Conservation (phyloP, 2,113 vertebrate genomes). For the Cichladusa arquata region DNA sequence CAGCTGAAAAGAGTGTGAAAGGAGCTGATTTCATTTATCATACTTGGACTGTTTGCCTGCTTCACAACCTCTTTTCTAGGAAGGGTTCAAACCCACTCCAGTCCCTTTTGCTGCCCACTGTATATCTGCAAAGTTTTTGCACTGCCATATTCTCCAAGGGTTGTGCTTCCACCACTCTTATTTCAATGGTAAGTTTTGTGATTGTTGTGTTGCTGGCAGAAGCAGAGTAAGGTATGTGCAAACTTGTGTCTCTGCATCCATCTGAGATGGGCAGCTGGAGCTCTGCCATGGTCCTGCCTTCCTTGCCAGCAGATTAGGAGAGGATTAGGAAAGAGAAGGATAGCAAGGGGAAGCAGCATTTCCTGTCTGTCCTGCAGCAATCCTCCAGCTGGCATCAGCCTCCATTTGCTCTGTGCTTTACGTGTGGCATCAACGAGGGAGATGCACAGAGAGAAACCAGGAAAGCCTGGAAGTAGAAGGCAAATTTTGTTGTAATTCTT, state of each 20-base stretch:
- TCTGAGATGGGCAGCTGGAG: background rate
- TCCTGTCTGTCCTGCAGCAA: background rate
- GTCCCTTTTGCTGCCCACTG: background rate
- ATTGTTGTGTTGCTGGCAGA: background rate
- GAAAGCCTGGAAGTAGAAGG: background rate
- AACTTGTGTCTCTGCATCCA: background rate
- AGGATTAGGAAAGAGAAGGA: slow-evolving; percentile 7
- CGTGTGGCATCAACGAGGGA: background rate
- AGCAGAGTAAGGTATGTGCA: background rate
- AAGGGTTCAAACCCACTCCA: background rate
- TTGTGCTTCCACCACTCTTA: background rate
- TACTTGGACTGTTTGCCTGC: background rate
- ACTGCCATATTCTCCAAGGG: too few relatives aligned
- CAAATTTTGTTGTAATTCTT: background rate
- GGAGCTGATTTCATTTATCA: background rate
- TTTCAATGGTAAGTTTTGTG: background rate
- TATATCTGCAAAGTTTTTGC: background rate
- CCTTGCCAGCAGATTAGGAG: slow-evolving; percentile 22
- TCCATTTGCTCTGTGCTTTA: background rate
- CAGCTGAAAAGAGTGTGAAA: background rate
- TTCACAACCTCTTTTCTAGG: background rate
- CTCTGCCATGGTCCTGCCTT: background rate
- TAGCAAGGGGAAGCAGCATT: background rate
- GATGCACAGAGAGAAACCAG: background rate
- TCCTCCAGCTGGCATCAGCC: background rate